A percentile compares a stretch with the other conserved stretches of the same genome.
phyloP scores from a whole-genome alignment of 2,888 invertebrate species.

The Sussaba pulchella region DNA sequence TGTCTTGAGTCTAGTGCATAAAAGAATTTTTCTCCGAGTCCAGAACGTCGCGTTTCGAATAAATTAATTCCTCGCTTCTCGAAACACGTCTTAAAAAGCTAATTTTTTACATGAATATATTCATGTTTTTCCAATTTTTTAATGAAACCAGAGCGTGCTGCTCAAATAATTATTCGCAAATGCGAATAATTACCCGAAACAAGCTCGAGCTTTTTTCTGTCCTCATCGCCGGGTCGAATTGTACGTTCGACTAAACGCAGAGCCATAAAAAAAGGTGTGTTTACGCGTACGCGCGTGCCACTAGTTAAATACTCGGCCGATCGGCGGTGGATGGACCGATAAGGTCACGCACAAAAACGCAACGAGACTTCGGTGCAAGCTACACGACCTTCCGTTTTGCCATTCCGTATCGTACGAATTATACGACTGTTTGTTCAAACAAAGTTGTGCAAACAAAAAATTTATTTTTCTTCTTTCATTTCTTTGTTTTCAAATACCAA shows the following conservation, averaged over 20 bases:
- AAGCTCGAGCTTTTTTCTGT: background rate
- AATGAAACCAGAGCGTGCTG: too few relatives aligned
- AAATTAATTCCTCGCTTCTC: too few relatives aligned
- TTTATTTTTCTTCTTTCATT: background rate
- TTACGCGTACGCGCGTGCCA: constrained; percentile 45
- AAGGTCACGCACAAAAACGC: constrained; percentile 22
- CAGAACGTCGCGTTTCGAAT: too few relatives aligned
- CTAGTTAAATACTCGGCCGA: constrained; percentile 42
- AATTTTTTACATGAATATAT: too few relatives aligned
- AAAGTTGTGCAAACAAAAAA: background rate
- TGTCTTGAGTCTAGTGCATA: too few relatives aligned
- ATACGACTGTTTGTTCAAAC: background rate
- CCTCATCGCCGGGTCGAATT: constrained; percentile 22
- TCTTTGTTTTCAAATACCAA: constrained; percentile 1
- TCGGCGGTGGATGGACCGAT: constrained; percentile 48
- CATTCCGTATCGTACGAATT: constrained; percentile 24
- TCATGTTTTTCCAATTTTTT: too few relatives aligned
- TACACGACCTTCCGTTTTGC: background rate
- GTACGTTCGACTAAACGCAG: constrained; percentile 33
- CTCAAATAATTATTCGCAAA: background rate
- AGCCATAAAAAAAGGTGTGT: constrained; percentile 31
- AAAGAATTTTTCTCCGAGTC: too few relatives aligned
- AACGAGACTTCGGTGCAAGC: background rate
- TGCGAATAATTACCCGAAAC: background rate
- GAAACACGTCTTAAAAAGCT: too few relatives aligned